Evolutionary conservation across 2,888 invertebrate genomes (phyloP), one percentile per base, ranked within the genome.

Genomic region (Euproctis similis): DNA sequence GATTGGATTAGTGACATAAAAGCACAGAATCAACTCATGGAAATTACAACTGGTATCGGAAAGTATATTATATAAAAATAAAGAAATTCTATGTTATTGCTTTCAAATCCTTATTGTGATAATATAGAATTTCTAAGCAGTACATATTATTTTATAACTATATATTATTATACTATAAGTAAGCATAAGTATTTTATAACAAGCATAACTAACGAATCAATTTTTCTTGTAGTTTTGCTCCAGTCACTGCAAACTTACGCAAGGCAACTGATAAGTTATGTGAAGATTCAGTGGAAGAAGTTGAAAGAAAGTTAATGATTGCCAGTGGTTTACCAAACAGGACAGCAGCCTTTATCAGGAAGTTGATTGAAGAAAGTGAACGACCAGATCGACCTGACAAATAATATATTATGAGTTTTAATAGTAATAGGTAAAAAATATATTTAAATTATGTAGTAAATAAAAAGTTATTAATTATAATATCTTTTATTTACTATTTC

Each of bases 211-310:
- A n/a, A n/a, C n/a, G n/a, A n/a, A n/a, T n/a, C n/a, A n/a, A n/a
- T n/a, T n/a, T n/a, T n/a, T n/a, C n/a, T n/a, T n/a, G n/a, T n/a
- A n/a, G n/a, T n/a, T 68, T 53, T 27, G 38, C 61, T 7, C 49
- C 47, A 18, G 7, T 53, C 2, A 66, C 77, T 4, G 16, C 31
- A 23, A 78, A 75, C 9, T 36, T 71, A 18, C 62, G 76, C 25
- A 56, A 62, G 42, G 51, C 64, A 4, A 4, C 58, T 4, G 69
- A 75, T 12, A 37, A 20, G 2, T 39, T 81, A 0, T 81, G 75
- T 31, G 72, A 73, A 46, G 84, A 84, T 37, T 74, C 82, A 2
- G 59, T 73, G 29, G 71, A 72, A 38, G 81, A 80, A 42, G 67
- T 80, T 2, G 84, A 84, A 46, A 70, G 84, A 27, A 71, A 47